These are phyloP conservation scores for Apogon hyalosoma DNA, from an alignment of 2,797 vertebrate genomes.

Conservation along the genomic window DNA sequence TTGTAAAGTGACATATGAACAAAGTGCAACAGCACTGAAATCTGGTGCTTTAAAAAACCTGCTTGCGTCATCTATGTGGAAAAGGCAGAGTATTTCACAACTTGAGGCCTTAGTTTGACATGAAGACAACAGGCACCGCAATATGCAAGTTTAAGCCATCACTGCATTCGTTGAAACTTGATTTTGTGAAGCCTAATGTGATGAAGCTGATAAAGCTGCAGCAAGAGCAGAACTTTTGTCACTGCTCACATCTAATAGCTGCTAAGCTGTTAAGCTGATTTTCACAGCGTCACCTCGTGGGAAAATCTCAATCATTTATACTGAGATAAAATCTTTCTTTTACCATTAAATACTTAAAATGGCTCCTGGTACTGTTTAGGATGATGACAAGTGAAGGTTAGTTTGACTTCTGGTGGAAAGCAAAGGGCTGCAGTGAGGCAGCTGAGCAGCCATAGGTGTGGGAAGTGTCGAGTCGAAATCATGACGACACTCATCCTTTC, in stretches of 20 bases:
- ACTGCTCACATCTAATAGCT: constrained; percentile 55
- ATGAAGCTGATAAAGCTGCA: constrained; percentile 31
- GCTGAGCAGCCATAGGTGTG: constrained; percentile 37
- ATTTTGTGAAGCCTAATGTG: constrained; percentile 13
- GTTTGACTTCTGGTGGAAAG: constrained; percentile 4
- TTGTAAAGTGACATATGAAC: constrained; percentile 31
- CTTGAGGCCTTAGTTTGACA: constrained; percentile 2
- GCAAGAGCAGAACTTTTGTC: constrained; percentile 31
- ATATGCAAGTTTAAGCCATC: constrained; percentile 5
- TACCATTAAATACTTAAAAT: constrained; percentile 18
- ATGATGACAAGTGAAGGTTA: constrained; percentile 4
- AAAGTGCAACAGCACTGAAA: neutral
- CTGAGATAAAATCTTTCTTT: constrained; percentile 22
- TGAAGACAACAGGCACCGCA: neutral
- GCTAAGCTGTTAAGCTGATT: constrained; percentile 53
- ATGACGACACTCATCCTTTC: constrained; percentile 78
- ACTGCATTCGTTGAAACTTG: neutral
- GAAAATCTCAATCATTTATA: constrained; percentile 30
- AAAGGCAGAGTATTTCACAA: constrained; percentile 17
- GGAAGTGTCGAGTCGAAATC: constrained; percentile 53
- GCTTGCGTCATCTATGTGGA: constrained; percentile 10
- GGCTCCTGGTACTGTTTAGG: neutral
- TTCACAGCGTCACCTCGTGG: constrained; percentile 44
- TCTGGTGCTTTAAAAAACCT: constrained; percentile 9
- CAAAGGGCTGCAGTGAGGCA: constrained; percentile 9